Evolutionary conservation across 1,140 invertebrate genomes (phyloP).

Genomic region (Penaeus indicus): DNA sequence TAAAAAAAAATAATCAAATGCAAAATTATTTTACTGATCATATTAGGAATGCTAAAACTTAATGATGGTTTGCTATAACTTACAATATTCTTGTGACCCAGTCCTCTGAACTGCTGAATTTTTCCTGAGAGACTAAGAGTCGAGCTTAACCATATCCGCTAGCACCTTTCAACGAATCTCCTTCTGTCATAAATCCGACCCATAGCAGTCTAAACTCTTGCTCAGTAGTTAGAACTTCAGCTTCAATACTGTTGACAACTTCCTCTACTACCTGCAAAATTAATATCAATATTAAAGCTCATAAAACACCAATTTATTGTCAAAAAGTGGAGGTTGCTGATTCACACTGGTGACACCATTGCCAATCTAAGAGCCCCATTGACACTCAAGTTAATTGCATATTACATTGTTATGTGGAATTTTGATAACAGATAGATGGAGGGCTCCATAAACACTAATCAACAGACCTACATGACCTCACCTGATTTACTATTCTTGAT

Average conservation of each 20-base stretch:
- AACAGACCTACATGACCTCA: too few species aligned
- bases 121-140: slow-evolving; percentile 90
- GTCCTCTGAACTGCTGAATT: slow-evolving; percentile 93
- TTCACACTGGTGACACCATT: too few species aligned
- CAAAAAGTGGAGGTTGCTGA: too few species aligned
- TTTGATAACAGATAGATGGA: too few species aligned
- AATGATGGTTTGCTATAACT: slow-evolving; percentile 68
- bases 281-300: neutral
- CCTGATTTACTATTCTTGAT: too few species aligned
- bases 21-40: neutral
- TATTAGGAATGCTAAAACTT: slow-evolving; percentile 9
- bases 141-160: slow-evolving; percentile 90
- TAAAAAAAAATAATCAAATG: neutral
- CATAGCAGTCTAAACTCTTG: slow-evolving; percentile 75
- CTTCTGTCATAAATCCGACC: slow-evolving; percentile 77
- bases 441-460: too few species aligned
- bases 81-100: slow-evolving; percentile 86
- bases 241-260: slow-evolving; percentile 80
- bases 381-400: too few species aligned
- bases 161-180: slow-evolving; percentile 86
- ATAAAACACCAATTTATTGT: too few species aligned
- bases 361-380: too few species aligned
- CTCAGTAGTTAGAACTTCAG: slow-evolving; percentile 79
- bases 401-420: too few species aligned
- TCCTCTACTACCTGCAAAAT: slow-evolving; percentile 76